phyloP scores from a whole-genome alignment of 2,113 vertebrate species.

The Aegithalos caudatus region DNA sequence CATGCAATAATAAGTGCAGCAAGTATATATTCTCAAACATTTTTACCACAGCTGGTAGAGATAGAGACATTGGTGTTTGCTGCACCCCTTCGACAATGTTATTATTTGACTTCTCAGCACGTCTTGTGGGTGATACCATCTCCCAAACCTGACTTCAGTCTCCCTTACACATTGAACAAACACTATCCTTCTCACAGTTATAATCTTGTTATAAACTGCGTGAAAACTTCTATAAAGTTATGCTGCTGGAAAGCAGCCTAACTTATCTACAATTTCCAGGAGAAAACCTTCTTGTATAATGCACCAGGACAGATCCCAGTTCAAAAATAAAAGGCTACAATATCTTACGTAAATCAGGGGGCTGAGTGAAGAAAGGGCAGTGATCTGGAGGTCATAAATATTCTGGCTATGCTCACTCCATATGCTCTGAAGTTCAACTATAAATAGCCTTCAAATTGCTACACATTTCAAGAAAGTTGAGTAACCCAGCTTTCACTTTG shows the following conservation, averaged over 20 bases:
- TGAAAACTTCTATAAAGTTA: conserved; percentile 4
- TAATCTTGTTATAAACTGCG: not conserved
- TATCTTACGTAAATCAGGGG: conserved; percentile 21
- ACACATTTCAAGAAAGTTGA: conserved; percentile 42
- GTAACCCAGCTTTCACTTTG: conserved; percentile 52
- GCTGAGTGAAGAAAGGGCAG: conserved; percentile 47
- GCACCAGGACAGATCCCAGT: not conserved
- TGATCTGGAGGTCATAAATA: conserved; percentile 41
- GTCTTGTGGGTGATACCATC: not conserved
- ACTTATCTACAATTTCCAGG: not conserved
- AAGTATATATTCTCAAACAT: not conserved
- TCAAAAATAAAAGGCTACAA: conserved; percentile 53
- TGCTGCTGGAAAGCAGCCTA: not conserved
- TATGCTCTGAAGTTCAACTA: conserved; percentile 49
- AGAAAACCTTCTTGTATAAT: conserved; percentile 11
- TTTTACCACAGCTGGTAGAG: not conserved
- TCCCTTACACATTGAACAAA: not conserved
- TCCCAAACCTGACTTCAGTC: not conserved
- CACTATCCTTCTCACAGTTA: not conserved
- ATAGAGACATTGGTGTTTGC: not conserved
- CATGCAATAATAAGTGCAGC: not conserved
- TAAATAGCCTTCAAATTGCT: conserved; percentile 53
- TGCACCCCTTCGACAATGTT: not conserved
- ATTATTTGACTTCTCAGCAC: not conserved
- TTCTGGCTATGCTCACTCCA: conserved; percentile 26